These are phyloP conservation scores for Tetragonula carbonaria DNA, from an alignment of 2,888 invertebrate genomes.

Conservation along the genomic window DNA sequence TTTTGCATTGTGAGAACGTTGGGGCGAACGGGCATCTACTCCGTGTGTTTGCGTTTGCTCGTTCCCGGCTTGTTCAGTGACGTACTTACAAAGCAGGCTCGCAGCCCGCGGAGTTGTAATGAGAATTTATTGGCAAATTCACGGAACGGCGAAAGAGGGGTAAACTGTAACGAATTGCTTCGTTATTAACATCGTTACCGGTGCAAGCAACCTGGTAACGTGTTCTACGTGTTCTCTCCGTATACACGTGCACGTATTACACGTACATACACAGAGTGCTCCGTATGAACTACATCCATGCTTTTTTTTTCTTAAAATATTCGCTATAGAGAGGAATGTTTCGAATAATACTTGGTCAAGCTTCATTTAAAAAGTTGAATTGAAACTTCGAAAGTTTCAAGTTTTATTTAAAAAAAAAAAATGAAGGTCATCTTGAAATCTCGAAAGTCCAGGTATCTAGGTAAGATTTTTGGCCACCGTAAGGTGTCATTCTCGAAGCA, in stretches of 20 bases:
- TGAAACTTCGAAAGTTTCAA: no score
- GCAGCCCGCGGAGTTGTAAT: constrained; percentile 44
- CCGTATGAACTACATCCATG: no score
- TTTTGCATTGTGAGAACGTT: neutral
- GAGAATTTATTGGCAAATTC: constrained; percentile 69
- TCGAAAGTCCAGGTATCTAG: no score
- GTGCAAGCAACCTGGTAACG: constrained; percentile 3
- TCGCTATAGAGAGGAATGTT: no score
- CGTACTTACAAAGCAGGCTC: constrained; percentile 26
- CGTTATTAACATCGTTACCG: constrained; percentile 60
- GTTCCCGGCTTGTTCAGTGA: constrained; percentile 12
- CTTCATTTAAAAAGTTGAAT: no score
- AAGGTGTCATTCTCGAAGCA: no score
- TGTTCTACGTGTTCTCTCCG: neutral
- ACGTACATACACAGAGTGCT: no score
- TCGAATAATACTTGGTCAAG: no score
- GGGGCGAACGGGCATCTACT: neutral
- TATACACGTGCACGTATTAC: neutral
- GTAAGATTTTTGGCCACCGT: no score
- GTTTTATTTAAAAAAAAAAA: no score
- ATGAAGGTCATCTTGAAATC: no score
- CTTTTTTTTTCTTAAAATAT: no score
- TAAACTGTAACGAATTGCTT: constrained; percentile 66
- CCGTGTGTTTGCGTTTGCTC: constrained; percentile 2
- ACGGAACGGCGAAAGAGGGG: constrained; percentile 54